These are phyloP conservation scores for Macrophya alboannulata DNA, from an alignment of 2,888 invertebrate genomes.

Conservation along the genomic window DNA sequence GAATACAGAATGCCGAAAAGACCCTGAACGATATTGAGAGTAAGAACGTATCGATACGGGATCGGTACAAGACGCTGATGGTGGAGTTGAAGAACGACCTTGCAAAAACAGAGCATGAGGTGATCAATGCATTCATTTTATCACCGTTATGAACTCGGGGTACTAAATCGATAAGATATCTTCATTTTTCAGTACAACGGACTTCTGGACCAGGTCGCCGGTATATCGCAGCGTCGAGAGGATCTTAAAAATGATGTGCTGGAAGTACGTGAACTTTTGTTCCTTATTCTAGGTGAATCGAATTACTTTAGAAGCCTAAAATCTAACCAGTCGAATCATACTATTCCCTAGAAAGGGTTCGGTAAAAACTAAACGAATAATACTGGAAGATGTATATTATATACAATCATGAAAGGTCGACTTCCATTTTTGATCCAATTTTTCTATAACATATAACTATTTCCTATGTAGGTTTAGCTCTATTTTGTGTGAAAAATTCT, in stretches of 20 bases:
- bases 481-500: neutral
- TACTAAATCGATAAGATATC: neutral
- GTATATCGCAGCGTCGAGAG: slow-evolving; percentile 65
- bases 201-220: slow-evolving; percentile 62
- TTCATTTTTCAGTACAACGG: slow-evolving; percentile 36
- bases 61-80: slow-evolving; percentile 67
- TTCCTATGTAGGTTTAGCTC: neutral
- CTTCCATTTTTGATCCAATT: neutral
- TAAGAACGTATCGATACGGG: slow-evolving; percentile 62
- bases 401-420: neutral
- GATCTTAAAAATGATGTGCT: slow-evolving; percentile 65
- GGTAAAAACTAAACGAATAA: too few species aligned
- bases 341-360: neutral
- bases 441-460: neutral
- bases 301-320: neutral
- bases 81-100: slow-evolving; percentile 69
- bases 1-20: slow-evolving; percentile 60
- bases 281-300: slow-evolving; percentile 22
- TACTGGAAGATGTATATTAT: too few species aligned
- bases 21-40: slow-evolving; percentile 64
- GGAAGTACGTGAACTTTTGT: slow-evolving; percentile 61
- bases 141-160: neutral
- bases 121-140: slow-evolving; percentile 62
- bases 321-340: neutral
- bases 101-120: slow-evolving; percentile 69